These are phyloP conservation scores for Pocillopora damicornis DNA, from an alignment of 64 coral and sea anemone genomes.

Conservation along the genomic window DNA sequence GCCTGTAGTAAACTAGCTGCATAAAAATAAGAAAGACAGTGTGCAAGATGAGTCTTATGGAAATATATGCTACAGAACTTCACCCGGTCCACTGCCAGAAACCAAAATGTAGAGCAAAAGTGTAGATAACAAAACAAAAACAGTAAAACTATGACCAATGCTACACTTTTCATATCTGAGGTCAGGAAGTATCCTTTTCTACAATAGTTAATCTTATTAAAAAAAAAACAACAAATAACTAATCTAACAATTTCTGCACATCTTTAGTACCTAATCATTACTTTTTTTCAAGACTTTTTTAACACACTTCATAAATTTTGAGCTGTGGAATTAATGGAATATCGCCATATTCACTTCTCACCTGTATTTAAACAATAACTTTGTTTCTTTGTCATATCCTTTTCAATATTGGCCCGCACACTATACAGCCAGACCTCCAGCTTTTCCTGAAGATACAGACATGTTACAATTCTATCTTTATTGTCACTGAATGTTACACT, in stretches of 20 bases:
- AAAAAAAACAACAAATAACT: too few relatives aligned
- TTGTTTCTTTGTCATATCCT: slow-evolving; percentile 70
- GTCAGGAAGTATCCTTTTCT: too few relatives aligned
- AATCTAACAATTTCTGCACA: too few relatives aligned
- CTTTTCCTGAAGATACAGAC: slow-evolving; percentile 60
- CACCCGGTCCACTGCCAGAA: too few relatives aligned
- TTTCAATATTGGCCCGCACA: slow-evolving; percentile 62
- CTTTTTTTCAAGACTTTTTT: background rate
- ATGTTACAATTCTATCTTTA: background rate
- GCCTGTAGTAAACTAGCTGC: slow-evolving; percentile 63
- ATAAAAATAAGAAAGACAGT: slow-evolving; percentile 1
- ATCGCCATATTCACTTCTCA: slow-evolving; percentile 10
- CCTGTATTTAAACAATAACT: slow-evolving; percentile 73
- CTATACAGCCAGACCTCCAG: slow-evolving; percentile 65
- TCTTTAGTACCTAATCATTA: background rate
- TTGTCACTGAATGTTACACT: background rate
- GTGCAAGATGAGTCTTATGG: background rate
- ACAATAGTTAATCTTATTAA: too few relatives aligned
- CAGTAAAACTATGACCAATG: too few relatives aligned
- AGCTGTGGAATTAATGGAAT: too few relatives aligned
- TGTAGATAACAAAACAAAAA: too few relatives aligned
- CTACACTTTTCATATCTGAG: too few relatives aligned
- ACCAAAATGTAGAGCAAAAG: too few relatives aligned
- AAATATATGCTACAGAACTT: too few relatives aligned
- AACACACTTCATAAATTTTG: too few relatives aligned